Evolutionary conservation across 1,140 invertebrate species (phyloP), one percentile per base, ranked within the genome.

Genomic region (Ips typographus): DNA sequence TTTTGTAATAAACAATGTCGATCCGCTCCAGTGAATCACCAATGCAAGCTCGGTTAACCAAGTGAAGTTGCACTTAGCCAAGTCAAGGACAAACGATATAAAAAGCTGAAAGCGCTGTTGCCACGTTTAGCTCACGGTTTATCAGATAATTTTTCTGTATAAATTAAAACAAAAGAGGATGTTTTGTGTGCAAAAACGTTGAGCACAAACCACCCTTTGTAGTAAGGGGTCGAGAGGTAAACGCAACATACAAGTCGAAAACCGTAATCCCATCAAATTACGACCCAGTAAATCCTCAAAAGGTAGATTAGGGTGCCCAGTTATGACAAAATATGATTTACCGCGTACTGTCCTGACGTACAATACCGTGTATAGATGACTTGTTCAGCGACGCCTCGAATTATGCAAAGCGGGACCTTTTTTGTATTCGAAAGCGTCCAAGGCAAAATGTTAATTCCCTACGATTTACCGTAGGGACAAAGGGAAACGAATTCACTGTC

Each of bases 51-150:
- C 67, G 68, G 63, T 68, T 73, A 73, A 70, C 65, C 68, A 70
- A 73, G 72, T 73, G 72, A 70, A 73, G 72, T 73, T 73, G 68
- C 72, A 73, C 68, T 66, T 61, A 68, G 63, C 55, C 58, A 42
- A 73, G 72, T 73, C 72, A 73, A 73, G 72, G 72, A 52, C 68
- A 73, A 70, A 73, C 57, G 67, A 67, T 52, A 69, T 58, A 62
- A 49, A 68, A 71, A 66, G 38, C 49, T 8, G 53, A 40, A 36
- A 4, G 41, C 66, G 51, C 4, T 38, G 66, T 68, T 68, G 66
- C 66, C 66, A 53, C 47, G 8, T 56, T 43, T 4, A 2, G 7
- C 38, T 43, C 2, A 6, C 22, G 4, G 36, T 57, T 57, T 58
- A 38, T 65, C 64, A 56, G 52, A 36, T 2, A 55, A 22, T 22